Base-by-base conservation (phyloP, 2,888 invertebrate genomes). In the Lottia gigantea region DNA sequence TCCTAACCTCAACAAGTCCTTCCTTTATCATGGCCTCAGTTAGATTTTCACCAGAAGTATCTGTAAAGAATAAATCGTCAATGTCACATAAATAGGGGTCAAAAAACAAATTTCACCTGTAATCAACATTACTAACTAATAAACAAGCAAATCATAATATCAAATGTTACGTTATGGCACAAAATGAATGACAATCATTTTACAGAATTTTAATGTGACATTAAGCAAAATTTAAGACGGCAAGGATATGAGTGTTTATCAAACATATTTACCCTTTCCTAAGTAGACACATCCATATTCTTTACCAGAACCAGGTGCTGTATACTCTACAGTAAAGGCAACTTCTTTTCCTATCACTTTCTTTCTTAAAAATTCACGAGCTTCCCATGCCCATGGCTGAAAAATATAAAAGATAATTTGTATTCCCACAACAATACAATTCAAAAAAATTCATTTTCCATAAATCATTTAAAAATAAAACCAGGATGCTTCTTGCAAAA, bases 371-470 rank as follows among this genome's bases (percentile, higher is more conserved):
- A 94, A 98, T 90, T 99, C 99, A 68, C 99, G 92, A 0, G 98
- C 96, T 89, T 99, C 98, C 97, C 98, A 99, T 0, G 97, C 98
- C 91, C 92, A 98, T 1, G 98, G 95, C 90, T 98, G 78, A 67
- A 84, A 80, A 73, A 61, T 64, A 40, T 6, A 40, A 40, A 8
- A 40, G 7, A 40, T 11, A 6, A 11, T 6, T 11, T 31, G 31
- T 31, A 31, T 31, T 4, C 2, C 31, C 6, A 6, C 31, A 31
- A 31, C 31, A 31, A 31, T 31, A 31, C 31, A 31, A 31, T 4
- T 6, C 31, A 31, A 31, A 31, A 31, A 31, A 31, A 31, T 31
- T 4, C 31, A 31, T 31, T 31, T n/a, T n/a, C n/a, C n/a, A n/a
- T n/a, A n/a, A n/a, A n/a, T n/a, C n/a, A n/a, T 31, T 31, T 3